phyloP scores from a whole-genome alignment of 2,797 vertebrate genomes.

The Gambusia yucatana region DNA sequence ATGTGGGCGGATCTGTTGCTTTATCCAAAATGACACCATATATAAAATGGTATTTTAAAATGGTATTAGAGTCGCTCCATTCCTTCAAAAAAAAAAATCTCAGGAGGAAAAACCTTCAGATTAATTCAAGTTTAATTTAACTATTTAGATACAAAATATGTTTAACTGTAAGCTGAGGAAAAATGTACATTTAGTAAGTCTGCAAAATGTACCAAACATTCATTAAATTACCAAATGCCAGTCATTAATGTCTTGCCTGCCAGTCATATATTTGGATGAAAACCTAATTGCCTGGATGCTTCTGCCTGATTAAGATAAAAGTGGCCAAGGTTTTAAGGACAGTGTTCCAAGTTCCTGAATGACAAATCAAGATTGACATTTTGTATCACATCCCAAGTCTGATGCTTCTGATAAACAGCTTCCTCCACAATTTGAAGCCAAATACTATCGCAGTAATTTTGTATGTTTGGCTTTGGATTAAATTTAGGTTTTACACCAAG shows the following conservation, averaged over 20 bases:
- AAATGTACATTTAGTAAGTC: background rate
- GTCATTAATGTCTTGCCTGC: background rate
- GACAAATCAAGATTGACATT: background rate
- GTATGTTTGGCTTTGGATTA: background rate
- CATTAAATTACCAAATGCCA: background rate
- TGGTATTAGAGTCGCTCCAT: background rate
- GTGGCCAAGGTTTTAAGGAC: background rate
- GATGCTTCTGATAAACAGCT: background rate
- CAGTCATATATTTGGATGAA: background rate
- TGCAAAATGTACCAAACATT: background rate
- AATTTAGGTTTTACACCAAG: background rate
- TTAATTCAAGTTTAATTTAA: background rate
- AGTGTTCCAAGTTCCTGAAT: background rate
- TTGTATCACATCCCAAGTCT: background rate
- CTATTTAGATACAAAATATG: background rate
- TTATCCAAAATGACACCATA: background rate
- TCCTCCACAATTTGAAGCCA: background rate
- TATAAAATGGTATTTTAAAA: background rate
- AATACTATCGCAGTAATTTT: background rate
- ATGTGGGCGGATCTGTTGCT: background rate
- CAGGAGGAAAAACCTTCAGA: background rate
- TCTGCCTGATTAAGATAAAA: background rate
- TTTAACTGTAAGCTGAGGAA: background rate
- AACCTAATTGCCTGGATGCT: background rate
- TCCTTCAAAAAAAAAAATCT: background rate